phyloP scores from a whole-genome alignment of 2,888 invertebrate genomes.

The Eristalis arbustorum region DNA sequence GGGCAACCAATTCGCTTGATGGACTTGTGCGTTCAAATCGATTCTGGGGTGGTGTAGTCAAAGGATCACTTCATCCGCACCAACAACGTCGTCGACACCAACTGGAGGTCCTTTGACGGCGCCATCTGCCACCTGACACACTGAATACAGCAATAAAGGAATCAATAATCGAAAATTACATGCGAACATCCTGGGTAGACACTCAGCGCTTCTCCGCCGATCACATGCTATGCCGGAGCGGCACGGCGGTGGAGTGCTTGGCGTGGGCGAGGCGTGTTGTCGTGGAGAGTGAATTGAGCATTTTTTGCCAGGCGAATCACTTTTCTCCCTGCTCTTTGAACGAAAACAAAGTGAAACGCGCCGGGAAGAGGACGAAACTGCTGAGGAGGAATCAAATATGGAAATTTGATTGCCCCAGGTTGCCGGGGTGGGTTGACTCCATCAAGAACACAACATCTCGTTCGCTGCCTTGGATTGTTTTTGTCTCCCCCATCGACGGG shows the following conservation, averaged over 20 bases:
- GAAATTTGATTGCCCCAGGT: slow-evolving; percentile 25
- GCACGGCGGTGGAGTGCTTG: neutral
- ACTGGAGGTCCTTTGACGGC: slow-evolving; percentile 15
- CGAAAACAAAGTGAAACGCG: neutral
- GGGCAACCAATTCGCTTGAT: slow-evolving; percentile 29
- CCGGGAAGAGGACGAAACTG: neutral
- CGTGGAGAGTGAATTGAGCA: neutral
- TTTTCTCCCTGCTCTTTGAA: neutral
- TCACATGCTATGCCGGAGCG: slow-evolving; percentile 1
- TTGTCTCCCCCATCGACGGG: neutral
- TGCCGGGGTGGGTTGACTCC: neutral
- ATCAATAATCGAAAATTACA: slow-evolving; percentile 25
- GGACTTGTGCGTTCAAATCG: slow-evolving; percentile 35
- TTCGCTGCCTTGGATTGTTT: neutral
- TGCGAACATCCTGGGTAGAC: neutral
- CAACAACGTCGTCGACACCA: neutral
- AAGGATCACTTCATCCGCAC: slow-evolving; percentile 14
- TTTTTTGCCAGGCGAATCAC: neutral
- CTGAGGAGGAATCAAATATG: neutral
- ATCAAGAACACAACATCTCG: neutral
- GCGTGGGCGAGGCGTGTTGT: neutral
- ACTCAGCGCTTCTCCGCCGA: neutral
- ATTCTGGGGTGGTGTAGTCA: slow-evolving; percentile 20
- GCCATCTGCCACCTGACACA: slow-evolving; percentile 2
- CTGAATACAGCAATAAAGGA: slow-evolving; percentile 22